Evolutionary conservation across 2,888 invertebrate species (phyloP).

Genomic region (Patella ulyssiponensis): DNA sequence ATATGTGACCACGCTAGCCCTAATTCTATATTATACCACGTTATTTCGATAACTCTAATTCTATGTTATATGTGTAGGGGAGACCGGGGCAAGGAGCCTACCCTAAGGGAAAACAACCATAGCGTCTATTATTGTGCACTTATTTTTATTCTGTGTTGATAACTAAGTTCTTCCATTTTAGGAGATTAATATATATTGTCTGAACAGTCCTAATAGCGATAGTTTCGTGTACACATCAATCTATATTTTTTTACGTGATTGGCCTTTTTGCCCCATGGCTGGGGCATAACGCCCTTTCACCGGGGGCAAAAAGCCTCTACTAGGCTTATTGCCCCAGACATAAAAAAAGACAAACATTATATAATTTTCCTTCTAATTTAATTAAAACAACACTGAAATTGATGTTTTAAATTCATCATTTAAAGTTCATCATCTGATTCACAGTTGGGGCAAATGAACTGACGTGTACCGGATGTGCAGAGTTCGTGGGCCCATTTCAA

Average conservation of each 20-base stretch:
- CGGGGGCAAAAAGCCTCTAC: background rate
- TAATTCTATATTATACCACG: too few relatives aligned
- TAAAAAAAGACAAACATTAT: background rate
- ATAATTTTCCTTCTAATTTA: background rate
- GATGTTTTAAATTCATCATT: background rate
- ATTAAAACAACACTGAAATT: background rate
- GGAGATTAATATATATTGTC: too few relatives aligned
- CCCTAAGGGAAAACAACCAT: too few relatives aligned
- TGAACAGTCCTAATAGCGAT: too few relatives aligned
- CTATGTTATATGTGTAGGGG: too few relatives aligned
- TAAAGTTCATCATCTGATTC: conserved; percentile 1
- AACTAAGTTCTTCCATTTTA: too few relatives aligned
- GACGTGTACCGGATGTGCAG: background rate
- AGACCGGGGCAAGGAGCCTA: too few relatives aligned
- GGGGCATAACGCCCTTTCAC: background rate
- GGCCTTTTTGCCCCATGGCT: background rate
- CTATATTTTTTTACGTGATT: background rate
- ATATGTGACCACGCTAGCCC: too few relatives aligned
- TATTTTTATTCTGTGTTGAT: too few relatives aligned
- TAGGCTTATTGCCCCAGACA: background rate
- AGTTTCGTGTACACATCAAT: too few relatives aligned
- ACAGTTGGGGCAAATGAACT: background rate
- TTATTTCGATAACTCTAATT: too few relatives aligned
- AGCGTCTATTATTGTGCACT: too few relatives aligned
- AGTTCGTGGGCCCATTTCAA: background rate